Evolutionary conservation across 2,797 vertebrate genomes (phyloP).

Genomic region (Saxicola maurus): DNA sequence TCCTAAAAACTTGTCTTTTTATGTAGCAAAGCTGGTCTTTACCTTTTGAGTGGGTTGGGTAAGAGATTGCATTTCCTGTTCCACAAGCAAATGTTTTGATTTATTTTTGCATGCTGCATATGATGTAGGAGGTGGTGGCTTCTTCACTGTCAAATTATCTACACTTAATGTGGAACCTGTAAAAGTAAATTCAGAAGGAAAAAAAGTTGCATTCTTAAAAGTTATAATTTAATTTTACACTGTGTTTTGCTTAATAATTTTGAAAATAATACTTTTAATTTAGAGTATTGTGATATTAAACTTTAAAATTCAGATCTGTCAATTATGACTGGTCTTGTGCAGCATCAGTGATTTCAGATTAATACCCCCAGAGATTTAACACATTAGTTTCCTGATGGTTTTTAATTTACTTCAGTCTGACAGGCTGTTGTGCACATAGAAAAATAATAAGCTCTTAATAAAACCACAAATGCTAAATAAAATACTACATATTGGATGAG

Average conservation of each 20-base stretch:
- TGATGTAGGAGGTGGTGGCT: neutral
- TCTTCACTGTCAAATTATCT: neutral
- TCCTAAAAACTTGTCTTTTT: neutral
- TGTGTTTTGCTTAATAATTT: neutral
- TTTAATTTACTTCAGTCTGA: neutral
- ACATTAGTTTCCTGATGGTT: neutral
- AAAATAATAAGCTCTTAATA: neutral
- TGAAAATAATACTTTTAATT: neutral
- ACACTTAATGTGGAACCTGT: neutral
- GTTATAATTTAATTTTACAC: neutral
- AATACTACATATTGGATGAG: neutral
- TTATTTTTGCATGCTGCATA: neutral
- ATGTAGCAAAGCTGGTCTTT: neutral
- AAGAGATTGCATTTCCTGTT: neutral
- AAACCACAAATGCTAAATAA: neutral
- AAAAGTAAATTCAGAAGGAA: constrained; percentile 8
- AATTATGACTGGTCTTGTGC: neutral
- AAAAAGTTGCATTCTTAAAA: neutral
- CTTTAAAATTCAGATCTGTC: neutral
- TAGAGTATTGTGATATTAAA: neutral
- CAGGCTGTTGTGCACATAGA: neutral
- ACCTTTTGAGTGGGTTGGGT: neutral
- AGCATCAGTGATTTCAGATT: neutral
- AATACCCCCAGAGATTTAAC: neutral
- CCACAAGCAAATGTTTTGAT: neutral